A percentile compares a stretch with the other conserved stretches of the same genome.
Conservation (phyloP, 53 echinoderm and acorn worm species). For the Apostichopus leukothele region DNA sequence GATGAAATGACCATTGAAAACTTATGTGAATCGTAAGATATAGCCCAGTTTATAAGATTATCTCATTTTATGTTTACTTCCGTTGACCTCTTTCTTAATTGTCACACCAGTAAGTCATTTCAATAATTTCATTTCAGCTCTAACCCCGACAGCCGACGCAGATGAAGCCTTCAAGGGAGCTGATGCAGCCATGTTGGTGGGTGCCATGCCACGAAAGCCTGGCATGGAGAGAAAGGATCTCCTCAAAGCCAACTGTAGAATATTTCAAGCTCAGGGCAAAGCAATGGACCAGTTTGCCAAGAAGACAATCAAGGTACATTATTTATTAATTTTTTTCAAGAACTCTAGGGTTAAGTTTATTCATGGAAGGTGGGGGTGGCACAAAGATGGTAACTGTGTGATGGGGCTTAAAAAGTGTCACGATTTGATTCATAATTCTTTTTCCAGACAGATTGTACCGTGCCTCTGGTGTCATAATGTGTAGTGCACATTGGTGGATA, state of each 20-base stretch:
- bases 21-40: too few relatives aligned
- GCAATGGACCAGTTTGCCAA: slow-evolving; percentile 80
- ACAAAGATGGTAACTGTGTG: too few relatives aligned
- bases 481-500: too few relatives aligned
- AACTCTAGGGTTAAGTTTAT: too few relatives aligned
- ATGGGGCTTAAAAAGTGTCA: too few relatives aligned
- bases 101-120: neutral
- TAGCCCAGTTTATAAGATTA: too few relatives aligned
- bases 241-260: slow-evolving; percentile 91
- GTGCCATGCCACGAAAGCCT: slow-evolving; percentile 92
- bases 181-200: slow-evolving; percentile 88
- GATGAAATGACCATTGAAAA: too few relatives aligned
- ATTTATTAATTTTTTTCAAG: neutral
- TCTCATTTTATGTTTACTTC: too few relatives aligned
- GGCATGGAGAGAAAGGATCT: slow-evolving; percentile 96
- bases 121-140: slow-evolving; percentile 41
- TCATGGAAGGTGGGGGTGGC: too few relatives aligned
- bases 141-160: slow-evolving; percentile 73
- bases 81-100: neutral
- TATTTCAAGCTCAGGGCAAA: slow-evolving; percentile 90
- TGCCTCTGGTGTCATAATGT: too few relatives aligned
- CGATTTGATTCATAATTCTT: too few relatives aligned
- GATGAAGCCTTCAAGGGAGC: slow-evolving; percentile 68
- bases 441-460: neutral
- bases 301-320: slow-evolving; percentile 80